These are phyloP conservation scores for Daubentonia madagascariensis DNA, from an alignment of 2,113 vertebrate genomes.

Conservation along the genomic window DNA sequence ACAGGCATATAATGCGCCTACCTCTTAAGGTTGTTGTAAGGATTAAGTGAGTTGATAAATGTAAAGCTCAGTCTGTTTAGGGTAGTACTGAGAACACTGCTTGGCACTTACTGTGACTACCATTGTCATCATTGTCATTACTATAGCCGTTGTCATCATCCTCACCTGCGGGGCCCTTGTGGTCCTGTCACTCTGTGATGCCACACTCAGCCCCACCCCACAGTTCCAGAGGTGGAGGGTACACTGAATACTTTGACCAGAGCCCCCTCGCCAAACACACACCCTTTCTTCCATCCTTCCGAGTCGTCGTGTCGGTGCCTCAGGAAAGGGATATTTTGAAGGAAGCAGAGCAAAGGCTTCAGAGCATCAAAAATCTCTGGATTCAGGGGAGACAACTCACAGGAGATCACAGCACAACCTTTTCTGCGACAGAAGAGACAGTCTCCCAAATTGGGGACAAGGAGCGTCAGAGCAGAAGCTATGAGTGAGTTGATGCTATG, in stretches of 20 bases:
- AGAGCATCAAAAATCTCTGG: background rate
- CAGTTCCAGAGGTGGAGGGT: background rate
- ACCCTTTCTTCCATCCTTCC: background rate
- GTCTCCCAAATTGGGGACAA: background rate
- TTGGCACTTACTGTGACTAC: background rate
- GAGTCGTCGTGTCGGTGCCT: background rate
- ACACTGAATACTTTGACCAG: background rate
- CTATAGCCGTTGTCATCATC: rapidly evolving
- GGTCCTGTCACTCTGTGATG: background rate
- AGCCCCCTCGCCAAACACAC: background rate
- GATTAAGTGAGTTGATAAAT: rapidly evolving
- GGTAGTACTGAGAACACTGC: background rate
- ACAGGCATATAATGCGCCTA: rapidly evolving
- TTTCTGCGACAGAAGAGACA: background rate
- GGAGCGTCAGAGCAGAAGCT: background rate
- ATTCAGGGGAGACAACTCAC: background rate
- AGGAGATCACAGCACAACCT: background rate
- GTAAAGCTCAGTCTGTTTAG: background rate
- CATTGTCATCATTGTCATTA: rapidly evolving
- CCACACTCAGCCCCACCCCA: too few relatives aligned
- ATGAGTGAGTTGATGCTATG: background rate
- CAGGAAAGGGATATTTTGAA: background rate
- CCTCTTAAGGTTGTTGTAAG: background rate
- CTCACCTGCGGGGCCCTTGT: too few relatives aligned
- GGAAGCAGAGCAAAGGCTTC: background rate